Evolutionary conservation across 2,797 vertebrate species (phyloP).

Genomic region (Percopsis omiscomaycus): DNA sequence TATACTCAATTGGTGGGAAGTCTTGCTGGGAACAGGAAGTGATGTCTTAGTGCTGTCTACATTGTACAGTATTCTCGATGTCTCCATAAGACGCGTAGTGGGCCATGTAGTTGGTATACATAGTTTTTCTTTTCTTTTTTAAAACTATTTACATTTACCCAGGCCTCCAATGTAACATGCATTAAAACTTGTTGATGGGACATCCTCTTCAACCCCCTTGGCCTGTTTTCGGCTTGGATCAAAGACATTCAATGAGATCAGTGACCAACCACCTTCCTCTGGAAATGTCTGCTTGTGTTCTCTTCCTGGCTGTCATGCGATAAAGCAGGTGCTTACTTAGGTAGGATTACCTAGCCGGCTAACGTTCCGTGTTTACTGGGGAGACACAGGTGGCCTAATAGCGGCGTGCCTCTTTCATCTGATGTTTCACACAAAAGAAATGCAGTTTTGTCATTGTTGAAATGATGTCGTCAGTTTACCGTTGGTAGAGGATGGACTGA

Average conservation of each 20-base stretch:
- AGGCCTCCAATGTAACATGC: too few species aligned
- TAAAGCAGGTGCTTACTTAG: slow-evolving; percentile 59
- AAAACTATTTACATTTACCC: too few species aligned
- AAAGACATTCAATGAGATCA: slow-evolving; percentile 30
- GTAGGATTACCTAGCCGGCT: slow-evolving; percentile 47
- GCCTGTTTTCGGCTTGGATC: slow-evolving; percentile 13
- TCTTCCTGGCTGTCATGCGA: slow-evolving; percentile 59
- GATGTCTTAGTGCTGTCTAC: too few species aligned
- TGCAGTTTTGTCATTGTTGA: not conserved
- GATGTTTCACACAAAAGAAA: not conserved
- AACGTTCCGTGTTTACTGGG: slow-evolving; percentile 47
- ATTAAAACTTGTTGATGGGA: not conserved
- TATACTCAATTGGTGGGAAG: too few species aligned
- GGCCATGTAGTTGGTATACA: too few species aligned
- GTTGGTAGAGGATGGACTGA: not conserved
- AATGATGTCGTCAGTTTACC: not conserved
- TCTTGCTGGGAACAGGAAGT: too few species aligned
- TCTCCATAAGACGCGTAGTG: too few species aligned
- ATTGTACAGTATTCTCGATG: too few species aligned
- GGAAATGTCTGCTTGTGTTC: slow-evolving; percentile 30
- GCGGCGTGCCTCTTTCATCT: not conserved
- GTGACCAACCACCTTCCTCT: slow-evolving; percentile 23
- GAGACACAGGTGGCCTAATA: not conserved
- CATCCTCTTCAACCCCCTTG: not conserved
- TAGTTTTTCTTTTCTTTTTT: too few species aligned